A percentile compares a stretch with the other conserved stretches of the same genome.
phyloP scores from a whole-genome alignment of 2,888 invertebrate genomes.

The Oxyteleia sp. region DNA sequence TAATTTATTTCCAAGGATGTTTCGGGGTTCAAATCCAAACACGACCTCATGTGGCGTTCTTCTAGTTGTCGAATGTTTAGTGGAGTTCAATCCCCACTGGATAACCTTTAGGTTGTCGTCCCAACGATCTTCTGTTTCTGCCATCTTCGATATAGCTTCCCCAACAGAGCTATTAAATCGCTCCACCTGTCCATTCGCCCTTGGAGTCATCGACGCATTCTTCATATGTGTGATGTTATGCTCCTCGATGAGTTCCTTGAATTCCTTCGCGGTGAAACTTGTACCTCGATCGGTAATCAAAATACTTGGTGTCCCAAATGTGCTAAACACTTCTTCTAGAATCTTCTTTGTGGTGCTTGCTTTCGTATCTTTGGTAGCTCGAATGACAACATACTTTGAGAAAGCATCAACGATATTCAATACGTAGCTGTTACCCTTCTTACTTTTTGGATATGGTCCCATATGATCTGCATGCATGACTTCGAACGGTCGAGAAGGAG shows the following conservation, averaged over 20 bases:
- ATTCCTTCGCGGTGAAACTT: background rate
- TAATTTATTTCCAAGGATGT: background rate
- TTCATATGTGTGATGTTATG: background rate
- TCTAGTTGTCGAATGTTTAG: background rate
- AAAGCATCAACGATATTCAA: conserved; percentile 8
- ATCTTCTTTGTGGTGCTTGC: background rate
- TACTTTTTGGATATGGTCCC: background rate
- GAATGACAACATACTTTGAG: background rate
- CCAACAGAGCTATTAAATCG: background rate
- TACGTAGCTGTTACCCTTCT: background rate
- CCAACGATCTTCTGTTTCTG: background rate
- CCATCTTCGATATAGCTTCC: background rate
- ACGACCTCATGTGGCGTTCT: conserved; percentile 1
- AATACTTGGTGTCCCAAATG: background rate
- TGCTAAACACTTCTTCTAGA: background rate
- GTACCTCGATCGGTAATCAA: conserved; percentile 12
- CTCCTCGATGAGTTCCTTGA: background rate
- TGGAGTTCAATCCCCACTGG: conserved; percentile 16
- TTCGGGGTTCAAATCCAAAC: conserved; percentile 8
- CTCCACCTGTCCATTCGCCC: conserved; percentile 11
- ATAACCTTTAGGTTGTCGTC: background rate
- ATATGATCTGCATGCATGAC: conserved; percentile 4
- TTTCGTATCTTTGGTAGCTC: conserved; percentile 6
- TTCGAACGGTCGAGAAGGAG: conserved; percentile 10
- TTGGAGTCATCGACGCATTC: background rate